phyloP scores from a whole-genome alignment of 2,888 invertebrate species.

The Drosophila meridionalis region DNA sequence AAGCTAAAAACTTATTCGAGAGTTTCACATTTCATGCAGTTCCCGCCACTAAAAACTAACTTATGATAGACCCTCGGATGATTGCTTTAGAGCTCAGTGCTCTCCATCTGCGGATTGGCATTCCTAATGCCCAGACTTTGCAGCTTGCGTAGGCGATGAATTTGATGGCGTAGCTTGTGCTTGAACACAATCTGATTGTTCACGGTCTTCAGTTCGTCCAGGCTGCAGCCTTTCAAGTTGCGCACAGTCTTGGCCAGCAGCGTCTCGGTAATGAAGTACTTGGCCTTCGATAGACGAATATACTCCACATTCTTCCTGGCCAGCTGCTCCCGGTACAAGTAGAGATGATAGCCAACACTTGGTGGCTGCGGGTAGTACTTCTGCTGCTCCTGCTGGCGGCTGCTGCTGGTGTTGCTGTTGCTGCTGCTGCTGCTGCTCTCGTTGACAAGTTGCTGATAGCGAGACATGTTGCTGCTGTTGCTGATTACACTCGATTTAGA shows the following conservation, averaged over 20 bases:
- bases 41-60: constrained; percentile 47
- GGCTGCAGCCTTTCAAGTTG: constrained; percentile 63
- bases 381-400: constrained; percentile 16
- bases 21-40: constrained; percentile 28
- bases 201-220: constrained; percentile 68
- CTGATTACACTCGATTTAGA: constrained; percentile 12
- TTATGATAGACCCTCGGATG: neutral
- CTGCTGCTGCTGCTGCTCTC: constrained; percentile 36
- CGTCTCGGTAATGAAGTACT: constrained; percentile 71
- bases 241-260: constrained; percentile 65
- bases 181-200: constrained; percentile 72
- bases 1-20: neutral
- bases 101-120: constrained; percentile 70
- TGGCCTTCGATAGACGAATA: constrained; percentile 67
- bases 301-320: constrained; percentile 66
- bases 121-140: constrained; percentile 66
- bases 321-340: constrained; percentile 68
- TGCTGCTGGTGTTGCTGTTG: constrained; percentile 17
- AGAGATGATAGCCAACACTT: constrained; percentile 71
- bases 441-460: constrained; percentile 65
- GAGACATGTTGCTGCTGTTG: constrained; percentile 53
- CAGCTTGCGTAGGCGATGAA: constrained; percentile 62
- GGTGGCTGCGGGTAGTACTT: constrained; percentile 20
- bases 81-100: constrained; percentile 56
- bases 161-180: constrained; percentile 64